Conservation (phyloP, 2,797 vertebrate species). For the Leptodactylus fallax region DNA sequence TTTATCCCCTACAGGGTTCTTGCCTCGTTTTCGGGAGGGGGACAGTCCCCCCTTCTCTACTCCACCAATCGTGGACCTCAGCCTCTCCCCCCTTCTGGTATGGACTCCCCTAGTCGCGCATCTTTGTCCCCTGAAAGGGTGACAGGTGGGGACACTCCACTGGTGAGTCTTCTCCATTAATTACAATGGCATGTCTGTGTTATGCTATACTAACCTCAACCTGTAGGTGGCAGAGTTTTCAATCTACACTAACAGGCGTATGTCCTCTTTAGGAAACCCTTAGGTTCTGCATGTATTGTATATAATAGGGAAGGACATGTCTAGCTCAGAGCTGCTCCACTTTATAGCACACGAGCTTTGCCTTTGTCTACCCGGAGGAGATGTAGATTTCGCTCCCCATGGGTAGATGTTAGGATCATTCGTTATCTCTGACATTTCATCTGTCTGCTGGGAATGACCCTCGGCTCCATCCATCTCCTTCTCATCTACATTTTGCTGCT, state of each 20-base stretch:
- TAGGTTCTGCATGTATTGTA: neutral
- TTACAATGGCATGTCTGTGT: neutral
- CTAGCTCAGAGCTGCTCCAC: neutral
- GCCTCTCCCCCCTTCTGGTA: conserved; percentile 83
- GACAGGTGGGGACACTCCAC: conserved; percentile 77
- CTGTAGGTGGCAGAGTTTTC: neutral
- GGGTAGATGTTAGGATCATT: neutral
- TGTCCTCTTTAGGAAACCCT: neutral
- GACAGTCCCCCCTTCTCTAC: conserved; percentile 78
- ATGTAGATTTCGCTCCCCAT: neutral
- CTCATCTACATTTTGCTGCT: neutral
- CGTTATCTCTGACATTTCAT: neutral
- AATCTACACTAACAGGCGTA: neutral
- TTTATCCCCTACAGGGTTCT: conserved; percentile 73
- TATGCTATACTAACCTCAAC: neutral
- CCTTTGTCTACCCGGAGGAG: neutral
- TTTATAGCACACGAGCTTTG: neutral
- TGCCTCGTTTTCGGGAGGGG: conserved; percentile 78
- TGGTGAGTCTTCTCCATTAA: conserved; percentile 31
- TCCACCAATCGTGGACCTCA: conserved; percentile 88
- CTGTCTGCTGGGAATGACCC: neutral
- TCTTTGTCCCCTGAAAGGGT: conserved; percentile 83
- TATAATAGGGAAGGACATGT: neutral
- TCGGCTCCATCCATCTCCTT: neutral
- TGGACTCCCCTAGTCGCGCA: conserved; percentile 78